Evolutionary conservation across 2,113 vertebrate genomes (phyloP), one percentile per base, ranked within the genome.

Genomic region (Channa maculata): DNA sequence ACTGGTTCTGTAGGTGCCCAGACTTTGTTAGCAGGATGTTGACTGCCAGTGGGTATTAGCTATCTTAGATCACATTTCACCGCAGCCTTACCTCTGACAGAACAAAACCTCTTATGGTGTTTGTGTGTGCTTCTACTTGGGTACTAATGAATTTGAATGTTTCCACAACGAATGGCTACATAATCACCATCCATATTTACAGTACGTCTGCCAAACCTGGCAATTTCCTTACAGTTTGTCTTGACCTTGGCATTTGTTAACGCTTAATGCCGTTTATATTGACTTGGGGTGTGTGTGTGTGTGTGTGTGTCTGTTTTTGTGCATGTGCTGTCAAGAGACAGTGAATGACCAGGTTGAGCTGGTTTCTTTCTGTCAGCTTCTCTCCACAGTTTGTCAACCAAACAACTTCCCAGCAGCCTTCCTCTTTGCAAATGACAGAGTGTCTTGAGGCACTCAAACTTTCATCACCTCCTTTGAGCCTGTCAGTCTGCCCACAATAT

Each of bases 291-390:
- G 69, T 24, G 50, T 49, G 75, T 49, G 37, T 66, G 38, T 41
- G 68, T 65, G 5, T 15, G 14, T 75, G 5, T 15, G 14, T 75
- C 49, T 39, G 33, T 70, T 46, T 69, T 10, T 24, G 10, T 57
- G 63, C 55, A 33, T 49, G 12, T 48, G 67, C 39, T 48, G 55
- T 50, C 45, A 86, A 69, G n/a, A 12, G 54, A 14, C 58, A 51
- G 59, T 81, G 51, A 89, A 71, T 50, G 53, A 87, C 86, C 88
- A 69, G 77, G 90, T 87, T 80, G 24, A 89, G 81, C 91, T 8
- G 71, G 91, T 92, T 90, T 87, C 34, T 71, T 54, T 7, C 77
- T 49, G 43, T 69, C 62, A 64, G 48, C 44, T 11, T 52, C 50
- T 24, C 24, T 14, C 37, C 37, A 61, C 6, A 46, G 39, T 75